phyloP scores from a whole-genome alignment of 2,113 vertebrate genomes.

The Tringa solitaria region DNA sequence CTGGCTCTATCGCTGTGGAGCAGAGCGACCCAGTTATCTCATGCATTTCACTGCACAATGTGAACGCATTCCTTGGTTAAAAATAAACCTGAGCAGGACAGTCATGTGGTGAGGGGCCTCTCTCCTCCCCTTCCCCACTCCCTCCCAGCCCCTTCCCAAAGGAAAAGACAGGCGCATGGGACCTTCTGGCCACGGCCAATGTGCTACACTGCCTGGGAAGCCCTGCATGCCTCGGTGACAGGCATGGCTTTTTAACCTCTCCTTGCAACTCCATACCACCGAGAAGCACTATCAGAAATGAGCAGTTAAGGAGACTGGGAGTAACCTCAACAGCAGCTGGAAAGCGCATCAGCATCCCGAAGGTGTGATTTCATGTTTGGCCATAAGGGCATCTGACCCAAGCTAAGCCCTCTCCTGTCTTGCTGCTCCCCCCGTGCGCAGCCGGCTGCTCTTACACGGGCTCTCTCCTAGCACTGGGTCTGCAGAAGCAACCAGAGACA shows the following conservation, averaged over 20 bases:
- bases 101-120: background rate
- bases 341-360: background rate
- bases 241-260: background rate
- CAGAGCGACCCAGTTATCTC: conserved; percentile 4
- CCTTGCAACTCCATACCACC: background rate
- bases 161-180: background rate
- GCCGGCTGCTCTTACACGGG: background rate
- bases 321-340: background rate
- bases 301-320: background rate
- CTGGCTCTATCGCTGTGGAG: background rate
- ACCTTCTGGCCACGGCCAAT: background rate
- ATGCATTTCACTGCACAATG: background rate
- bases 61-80: conserved; percentile 7
- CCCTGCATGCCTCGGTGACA: background rate
- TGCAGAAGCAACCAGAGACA: background rate
- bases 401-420: background rate
- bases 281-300: background rate
- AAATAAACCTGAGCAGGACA: conserved; percentile 13
- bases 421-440: background rate
- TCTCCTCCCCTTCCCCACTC: background rate
- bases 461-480: background rate
- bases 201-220: background rate
- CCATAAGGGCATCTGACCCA: background rate
- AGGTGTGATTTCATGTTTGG: background rate
- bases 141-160: background rate